Conservation (phyloP, 1,140 invertebrate species). For the Leptinotarsa texana region DNA sequence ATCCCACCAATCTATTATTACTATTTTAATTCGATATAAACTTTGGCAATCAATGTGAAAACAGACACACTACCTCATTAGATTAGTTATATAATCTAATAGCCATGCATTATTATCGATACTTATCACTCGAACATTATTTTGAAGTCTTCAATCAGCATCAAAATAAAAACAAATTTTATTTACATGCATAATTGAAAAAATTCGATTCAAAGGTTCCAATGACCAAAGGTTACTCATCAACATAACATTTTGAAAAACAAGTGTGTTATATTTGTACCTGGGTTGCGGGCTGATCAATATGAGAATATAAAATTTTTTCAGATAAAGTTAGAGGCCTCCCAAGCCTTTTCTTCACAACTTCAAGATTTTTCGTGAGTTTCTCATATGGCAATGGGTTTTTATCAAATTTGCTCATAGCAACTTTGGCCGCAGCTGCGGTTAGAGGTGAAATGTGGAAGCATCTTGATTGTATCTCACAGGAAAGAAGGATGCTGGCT, state of each 20-base stretch:
- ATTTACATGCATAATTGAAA: slow-evolving; percentile 38
- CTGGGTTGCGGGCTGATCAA: slow-evolving; percentile 89
- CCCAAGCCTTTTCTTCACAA: slow-evolving; percentile 88
- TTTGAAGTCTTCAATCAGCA: neutral
- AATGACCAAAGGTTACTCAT: too few relatives aligned
- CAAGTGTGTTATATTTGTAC: slow-evolving; percentile 39
- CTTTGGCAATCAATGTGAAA: neutral
- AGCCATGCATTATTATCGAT: neutral
- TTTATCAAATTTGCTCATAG: slow-evolving; percentile 94
- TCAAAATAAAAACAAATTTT: neutral
- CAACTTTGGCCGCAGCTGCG: slow-evolving; percentile 76
- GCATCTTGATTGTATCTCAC: slow-evolving; percentile 74
- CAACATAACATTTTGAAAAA: too few relatives aligned
- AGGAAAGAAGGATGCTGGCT: slow-evolving; percentile 52
- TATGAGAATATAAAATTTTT: slow-evolving; percentile 96
- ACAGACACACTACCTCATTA: neutral
- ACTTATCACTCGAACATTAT: neutral
- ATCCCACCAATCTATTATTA: too few relatives aligned
- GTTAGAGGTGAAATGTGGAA: slow-evolving; percentile 72
- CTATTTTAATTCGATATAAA: too few relatives aligned
- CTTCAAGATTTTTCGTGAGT: slow-evolving; percentile 76
- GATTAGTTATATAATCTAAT: neutral
- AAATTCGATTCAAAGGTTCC: too few relatives aligned
- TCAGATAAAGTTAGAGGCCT: slow-evolving; percentile 95
- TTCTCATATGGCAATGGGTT: slow-evolving; percentile 61